Conservation (phyloP, 2,113 vertebrate genomes). For the Crotalus viridis region DNA sequence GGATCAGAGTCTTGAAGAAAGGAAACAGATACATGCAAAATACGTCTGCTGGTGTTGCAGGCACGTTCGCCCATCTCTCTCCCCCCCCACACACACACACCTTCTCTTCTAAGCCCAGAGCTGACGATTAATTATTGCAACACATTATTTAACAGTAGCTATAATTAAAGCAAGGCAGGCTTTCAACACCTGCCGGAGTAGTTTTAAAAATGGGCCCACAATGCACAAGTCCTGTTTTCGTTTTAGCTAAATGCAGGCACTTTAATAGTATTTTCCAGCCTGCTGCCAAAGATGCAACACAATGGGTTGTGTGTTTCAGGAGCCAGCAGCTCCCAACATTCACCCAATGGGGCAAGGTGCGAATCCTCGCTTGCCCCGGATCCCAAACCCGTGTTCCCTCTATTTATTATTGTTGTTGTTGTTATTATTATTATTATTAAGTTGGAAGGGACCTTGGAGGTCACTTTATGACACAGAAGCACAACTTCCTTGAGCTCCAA, state of each 20-base stretch:
- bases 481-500: too few relatives aligned
- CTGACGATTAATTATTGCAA: constrained; percentile 24
- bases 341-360: not conserved
- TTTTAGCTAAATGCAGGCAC: constrained; percentile 3
- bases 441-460: too few relatives aligned
- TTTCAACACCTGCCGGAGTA: constrained; percentile 23
- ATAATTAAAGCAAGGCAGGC: constrained; percentile 29
- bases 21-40: not conserved
- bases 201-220: constrained; percentile 19
- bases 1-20: not conserved
- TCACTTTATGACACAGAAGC: too few relatives aligned
- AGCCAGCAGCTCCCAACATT: not conserved
- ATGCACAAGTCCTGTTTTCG: constrained; percentile 14
- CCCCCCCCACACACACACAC: too few relatives aligned
- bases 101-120: not conserved
- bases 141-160: constrained; percentile 34
- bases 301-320: too few relatives aligned
- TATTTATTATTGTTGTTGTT: not conserved
- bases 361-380: not conserved
- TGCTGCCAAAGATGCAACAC: not conserved
- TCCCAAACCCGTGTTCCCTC: not conserved
- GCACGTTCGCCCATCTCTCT: not conserved
- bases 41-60: not conserved
- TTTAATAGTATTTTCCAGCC: constrained; percentile 7
- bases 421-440: too few relatives aligned